These are phyloP conservation scores for Acanthornis magna DNA, from an alignment of 2,797 vertebrate genomes.

Conservation along the genomic window DNA sequence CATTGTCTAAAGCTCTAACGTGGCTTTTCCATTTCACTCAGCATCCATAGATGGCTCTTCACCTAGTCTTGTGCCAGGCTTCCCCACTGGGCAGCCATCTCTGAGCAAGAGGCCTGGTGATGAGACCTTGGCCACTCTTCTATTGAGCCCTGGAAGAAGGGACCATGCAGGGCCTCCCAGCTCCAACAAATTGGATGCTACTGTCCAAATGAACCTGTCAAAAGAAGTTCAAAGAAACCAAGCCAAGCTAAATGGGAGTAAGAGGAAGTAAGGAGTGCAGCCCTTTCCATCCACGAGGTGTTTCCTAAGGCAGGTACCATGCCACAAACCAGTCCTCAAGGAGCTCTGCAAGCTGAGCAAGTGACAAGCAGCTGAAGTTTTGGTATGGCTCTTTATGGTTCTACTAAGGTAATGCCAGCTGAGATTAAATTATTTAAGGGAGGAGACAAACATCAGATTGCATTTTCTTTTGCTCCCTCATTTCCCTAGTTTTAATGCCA, in stretches of 20 bases:
- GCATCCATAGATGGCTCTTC: not conserved
- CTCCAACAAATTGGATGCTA: not conserved
- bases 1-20: not conserved
- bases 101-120: not conserved
- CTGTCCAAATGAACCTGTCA: not conserved
- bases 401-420: not conserved
- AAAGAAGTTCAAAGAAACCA: not conserved
- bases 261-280: not conserved
- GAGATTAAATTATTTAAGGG: not conserved
- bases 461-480: not conserved
- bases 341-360: not conserved
- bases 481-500: not conserved
- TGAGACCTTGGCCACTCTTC: not conserved
- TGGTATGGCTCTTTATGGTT: not conserved
- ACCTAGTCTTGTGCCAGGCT: not conserved
- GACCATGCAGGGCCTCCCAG: not conserved
- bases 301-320: not conserved
- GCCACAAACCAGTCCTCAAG: not conserved
- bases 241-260: not conserved
- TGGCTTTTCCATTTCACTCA: not conserved
- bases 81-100: not conserved
- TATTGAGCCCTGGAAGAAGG: not conserved
- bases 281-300: not conserved
- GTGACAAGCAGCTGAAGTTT: not conserved
- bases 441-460: not conserved